These are phyloP conservation scores for Propsilocerus akamusi DNA, from an alignment of 1,140 invertebrate species.

Conservation along the genomic window DNA sequence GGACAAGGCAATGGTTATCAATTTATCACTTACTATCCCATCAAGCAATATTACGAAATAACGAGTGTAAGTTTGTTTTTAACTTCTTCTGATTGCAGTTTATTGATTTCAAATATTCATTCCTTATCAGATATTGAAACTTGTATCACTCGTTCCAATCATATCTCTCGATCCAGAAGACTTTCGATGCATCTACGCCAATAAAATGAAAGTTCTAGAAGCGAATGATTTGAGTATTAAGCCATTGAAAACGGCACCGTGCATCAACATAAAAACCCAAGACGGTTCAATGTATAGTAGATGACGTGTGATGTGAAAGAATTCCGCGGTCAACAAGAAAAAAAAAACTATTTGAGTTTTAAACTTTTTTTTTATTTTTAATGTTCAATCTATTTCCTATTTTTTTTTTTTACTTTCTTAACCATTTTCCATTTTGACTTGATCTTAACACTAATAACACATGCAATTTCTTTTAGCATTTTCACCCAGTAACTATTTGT, in stretches of 20 bases:
- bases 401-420: no score
- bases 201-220: conserved; percentile 6
- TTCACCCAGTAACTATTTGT: no score
- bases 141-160: neutral
- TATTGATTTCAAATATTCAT: no score
- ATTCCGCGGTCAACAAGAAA: no score
- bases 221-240: conserved; percentile 5
- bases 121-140: neutral
- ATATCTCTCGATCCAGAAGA: neutral
- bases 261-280: conserved; percentile 6
- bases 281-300: neutral
- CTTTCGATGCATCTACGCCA: conserved; percentile 5
- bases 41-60: conserved; percentile 3
- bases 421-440: no score
- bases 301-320: no score
- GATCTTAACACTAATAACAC: no score
- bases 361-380: no score
- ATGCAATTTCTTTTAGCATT: no score
- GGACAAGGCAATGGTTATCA: conserved; percentile 1
- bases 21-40: conserved; percentile 6
- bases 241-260: conserved; percentile 6
- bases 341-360: no score
- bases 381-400: no score
- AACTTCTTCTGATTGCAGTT: neutral
- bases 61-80: neutral